phyloP scores from a whole-genome alignment of 2,113 vertebrate genomes.

The Anhinga rufa region DNA sequence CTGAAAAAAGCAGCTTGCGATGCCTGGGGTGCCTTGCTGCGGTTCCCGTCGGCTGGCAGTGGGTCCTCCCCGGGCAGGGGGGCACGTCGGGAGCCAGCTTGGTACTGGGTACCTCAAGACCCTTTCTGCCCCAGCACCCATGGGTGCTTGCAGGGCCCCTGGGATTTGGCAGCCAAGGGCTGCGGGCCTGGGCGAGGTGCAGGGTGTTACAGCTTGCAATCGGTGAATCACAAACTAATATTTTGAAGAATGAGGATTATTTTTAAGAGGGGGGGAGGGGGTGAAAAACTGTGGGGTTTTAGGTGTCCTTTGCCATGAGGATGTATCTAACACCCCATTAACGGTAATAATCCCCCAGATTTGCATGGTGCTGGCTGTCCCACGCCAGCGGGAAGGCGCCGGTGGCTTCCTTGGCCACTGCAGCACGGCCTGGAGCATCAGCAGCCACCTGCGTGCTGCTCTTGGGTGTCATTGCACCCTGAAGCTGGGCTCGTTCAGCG shows the following conservation, averaged over 20 bases:
- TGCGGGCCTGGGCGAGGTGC: not conserved
- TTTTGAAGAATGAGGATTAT: not conserved
- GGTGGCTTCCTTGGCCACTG: not conserved
- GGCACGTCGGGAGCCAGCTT: fast-evolving
- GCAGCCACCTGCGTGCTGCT: not conserved
- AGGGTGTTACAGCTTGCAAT: not conserved
- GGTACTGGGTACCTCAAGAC: not conserved
- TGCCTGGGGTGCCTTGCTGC: not conserved
- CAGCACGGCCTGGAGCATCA: not conserved
- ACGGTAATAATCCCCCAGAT: too few relatives aligned
- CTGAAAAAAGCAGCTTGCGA: not conserved
- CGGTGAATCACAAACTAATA: not conserved
- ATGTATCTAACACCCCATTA: fast-evolving
- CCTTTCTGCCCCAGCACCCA: not conserved
- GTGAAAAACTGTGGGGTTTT: not conserved
- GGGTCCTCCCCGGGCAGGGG: not conserved
- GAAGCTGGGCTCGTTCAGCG: fast-evolving
- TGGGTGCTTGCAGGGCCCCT: not conserved
- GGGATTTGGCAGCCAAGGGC: not conserved
- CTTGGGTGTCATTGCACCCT: fast-evolving
- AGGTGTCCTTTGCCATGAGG: not conserved
- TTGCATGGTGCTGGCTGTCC: fast-evolving
- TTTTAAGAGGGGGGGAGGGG: not conserved
- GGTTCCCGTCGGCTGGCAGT: fast-evolving
- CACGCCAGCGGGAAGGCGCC: fast-evolving